Conservation (phyloP, 2,113 vertebrate species). For the Callocephalon fimbriatum region DNA sequence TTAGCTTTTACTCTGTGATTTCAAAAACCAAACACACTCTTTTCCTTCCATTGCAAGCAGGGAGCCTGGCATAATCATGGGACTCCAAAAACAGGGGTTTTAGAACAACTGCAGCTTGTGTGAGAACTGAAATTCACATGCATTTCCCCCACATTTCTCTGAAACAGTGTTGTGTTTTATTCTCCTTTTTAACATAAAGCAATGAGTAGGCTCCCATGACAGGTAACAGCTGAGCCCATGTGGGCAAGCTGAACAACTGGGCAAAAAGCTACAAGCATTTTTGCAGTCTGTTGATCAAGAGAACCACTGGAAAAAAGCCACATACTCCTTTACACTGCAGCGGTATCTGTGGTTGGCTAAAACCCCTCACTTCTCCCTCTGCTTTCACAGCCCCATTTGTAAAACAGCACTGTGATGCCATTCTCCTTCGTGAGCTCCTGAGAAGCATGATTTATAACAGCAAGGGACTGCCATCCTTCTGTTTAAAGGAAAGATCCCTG, state of each 20-base stretch:
- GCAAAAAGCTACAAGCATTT: not conserved
- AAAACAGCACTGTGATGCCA: not conserved
- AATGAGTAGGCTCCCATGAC: not conserved
- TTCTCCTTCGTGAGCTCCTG: not conserved
- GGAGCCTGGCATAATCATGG: not conserved
- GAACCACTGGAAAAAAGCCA: not conserved
- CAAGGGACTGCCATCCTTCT: not conserved
- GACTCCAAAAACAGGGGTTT: not conserved
- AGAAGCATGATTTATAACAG: not conserved
- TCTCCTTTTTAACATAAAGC: not conserved
- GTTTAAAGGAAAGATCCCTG: not conserved
- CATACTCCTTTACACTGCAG: not conserved
- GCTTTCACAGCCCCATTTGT: not conserved
- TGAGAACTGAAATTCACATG: not conserved
- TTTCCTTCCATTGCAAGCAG: not conserved
- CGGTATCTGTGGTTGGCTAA: not conserved
- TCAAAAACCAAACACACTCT: not conserved
- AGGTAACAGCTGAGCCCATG: not conserved
- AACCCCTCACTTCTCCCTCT: not conserved
- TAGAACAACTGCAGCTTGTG: not conserved
- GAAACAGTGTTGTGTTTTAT: not conserved
- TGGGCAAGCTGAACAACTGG: not conserved
- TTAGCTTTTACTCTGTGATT: not conserved
- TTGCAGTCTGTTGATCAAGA: not conserved
- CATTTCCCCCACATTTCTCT: not conserved